Evolutionary conservation across 2,888 invertebrate species (phyloP).

Genomic region (Alitta virens): DNA sequence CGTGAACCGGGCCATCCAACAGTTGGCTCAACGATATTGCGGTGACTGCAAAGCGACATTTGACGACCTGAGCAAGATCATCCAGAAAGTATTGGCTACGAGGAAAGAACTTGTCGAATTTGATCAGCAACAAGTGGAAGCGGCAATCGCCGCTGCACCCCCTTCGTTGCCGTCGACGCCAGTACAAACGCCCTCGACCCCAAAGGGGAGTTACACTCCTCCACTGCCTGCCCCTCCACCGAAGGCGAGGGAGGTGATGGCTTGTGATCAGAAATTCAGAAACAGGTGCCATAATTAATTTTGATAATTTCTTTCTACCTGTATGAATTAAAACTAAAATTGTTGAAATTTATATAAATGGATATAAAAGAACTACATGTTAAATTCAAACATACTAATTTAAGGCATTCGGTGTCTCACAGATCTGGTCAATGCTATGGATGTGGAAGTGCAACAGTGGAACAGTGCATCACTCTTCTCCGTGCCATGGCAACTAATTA

Average conservation of each 20-base stretch:
- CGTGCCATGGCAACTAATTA: constrained; percentile 75
- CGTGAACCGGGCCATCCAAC: constrained; percentile 89
- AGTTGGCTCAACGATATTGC: constrained; percentile 91
- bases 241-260: constrained; percentile 10
- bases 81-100: constrained; percentile 84
- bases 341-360: background rate
- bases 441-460: constrained; percentile 80
- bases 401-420: too few relatives aligned
- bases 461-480: constrained; percentile 87
- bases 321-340: background rate
- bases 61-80: constrained; percentile 78
- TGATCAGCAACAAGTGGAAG: constrained; percentile 66
- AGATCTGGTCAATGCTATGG: constrained; percentile 58
- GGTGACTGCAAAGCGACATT: constrained; percentile 91
- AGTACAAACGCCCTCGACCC: constrained; percentile 2
- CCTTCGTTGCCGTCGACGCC: constrained; percentile 16
- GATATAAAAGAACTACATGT: background rate
- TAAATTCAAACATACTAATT: background rate
- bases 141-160: constrained; percentile 30
- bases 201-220: background rate
- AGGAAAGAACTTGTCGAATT: constrained; percentile 86
- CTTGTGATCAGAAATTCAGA: constrained; percentile 8
- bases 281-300: too few relatives aligned
- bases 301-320: too few relatives aligned
- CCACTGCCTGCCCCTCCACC: background rate